phyloP scores from a whole-genome alignment of 2,888 invertebrate genomes.

The Blastobasis lacticolella region DNA sequence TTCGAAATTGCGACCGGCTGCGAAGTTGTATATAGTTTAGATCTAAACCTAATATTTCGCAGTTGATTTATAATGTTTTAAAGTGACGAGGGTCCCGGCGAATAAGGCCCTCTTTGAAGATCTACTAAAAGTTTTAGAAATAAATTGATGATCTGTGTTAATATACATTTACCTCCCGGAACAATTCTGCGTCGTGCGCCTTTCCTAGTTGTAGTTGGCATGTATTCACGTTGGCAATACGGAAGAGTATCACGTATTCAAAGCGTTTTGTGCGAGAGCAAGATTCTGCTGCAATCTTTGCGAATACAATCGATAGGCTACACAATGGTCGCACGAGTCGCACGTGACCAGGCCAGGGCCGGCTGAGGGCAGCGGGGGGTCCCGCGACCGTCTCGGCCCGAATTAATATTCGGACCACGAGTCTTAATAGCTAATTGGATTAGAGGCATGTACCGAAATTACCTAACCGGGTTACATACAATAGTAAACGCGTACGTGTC shows the following conservation, averaged over 20 bases:
- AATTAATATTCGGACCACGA: constrained; percentile 71
- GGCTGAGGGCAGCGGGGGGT: constrained; percentile 1
- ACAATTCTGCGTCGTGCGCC: too few species aligned
- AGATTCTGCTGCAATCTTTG: constrained; percentile 19
- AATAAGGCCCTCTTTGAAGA: too few species aligned
- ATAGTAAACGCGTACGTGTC: constrained; percentile 54
- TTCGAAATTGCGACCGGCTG: constrained; percentile 1
- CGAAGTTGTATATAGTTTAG: too few species aligned
- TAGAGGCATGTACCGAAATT: constrained; percentile 70
- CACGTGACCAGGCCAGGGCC: constrained; percentile 21
- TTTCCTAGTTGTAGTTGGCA: too few species aligned
- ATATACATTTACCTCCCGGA: too few species aligned
- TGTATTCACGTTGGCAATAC: too few species aligned
- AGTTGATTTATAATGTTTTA: too few species aligned
- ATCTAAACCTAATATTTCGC: too few species aligned
- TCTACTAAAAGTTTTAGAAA: too few species aligned
- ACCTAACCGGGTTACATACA: constrained; percentile 66
- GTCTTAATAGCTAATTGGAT: constrained; percentile 75
- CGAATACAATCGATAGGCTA: constrained; percentile 28
- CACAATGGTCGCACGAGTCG: constrained; percentile 18
- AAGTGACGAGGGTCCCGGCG: too few species aligned
- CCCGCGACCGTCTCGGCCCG: constrained; percentile 19
- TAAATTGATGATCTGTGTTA: too few species aligned
- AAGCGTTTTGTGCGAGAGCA: neutral
- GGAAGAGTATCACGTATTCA: too few species aligned